Evolutionary conservation across 1,140 invertebrate species (phyloP), one percentile per base, ranked within the genome.

Genomic region (Brachionus paranguensis): DNA sequence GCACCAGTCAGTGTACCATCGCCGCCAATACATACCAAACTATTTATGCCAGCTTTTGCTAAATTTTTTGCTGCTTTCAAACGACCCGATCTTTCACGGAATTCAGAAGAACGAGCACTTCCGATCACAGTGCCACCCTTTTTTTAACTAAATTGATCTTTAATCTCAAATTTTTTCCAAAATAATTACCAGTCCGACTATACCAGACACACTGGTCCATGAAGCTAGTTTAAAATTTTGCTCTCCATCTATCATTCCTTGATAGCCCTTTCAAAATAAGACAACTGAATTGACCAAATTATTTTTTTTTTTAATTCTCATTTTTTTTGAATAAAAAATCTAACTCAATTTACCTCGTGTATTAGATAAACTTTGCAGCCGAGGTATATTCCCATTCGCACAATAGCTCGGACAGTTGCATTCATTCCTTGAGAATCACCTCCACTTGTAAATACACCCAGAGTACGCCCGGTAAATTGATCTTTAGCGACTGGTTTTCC

Each of bases 1-100:
- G 97, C 97, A 86, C 98, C 98, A 81, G 97, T 99, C 8, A 99
- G 91, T 68, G 95, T 98, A 86, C 98, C 98, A 91, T 99, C 98
- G 86, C 98, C 96, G 84, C 98, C 98, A 90, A 99, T 99, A 0
- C 96, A 95, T 76, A 99, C 96, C 85, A 99, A 91, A 91, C 99
- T 98, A 45, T 94, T 95, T 86, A 99, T 99, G 50, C 94, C 94
- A 72, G 91, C 91, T 33, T 92, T 90, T 1, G 99, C 91, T 70
- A 99, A 90, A 91, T 99, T 99, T 86, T 93, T 92, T 29, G 96
- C 96, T 14, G 97, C 97, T 89, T 94, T 95, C 72, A 96, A 88
- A 20, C 97, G 93, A 29, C 97, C 98, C 84, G 91, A 91, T 74
- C 93, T 91, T 86, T 95, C 93, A 84, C 92, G 92, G 87, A 99